Evolutionary conservation across 2,113 vertebrate genomes (phyloP).

Genomic region (Otolemur garnettii): DNA sequence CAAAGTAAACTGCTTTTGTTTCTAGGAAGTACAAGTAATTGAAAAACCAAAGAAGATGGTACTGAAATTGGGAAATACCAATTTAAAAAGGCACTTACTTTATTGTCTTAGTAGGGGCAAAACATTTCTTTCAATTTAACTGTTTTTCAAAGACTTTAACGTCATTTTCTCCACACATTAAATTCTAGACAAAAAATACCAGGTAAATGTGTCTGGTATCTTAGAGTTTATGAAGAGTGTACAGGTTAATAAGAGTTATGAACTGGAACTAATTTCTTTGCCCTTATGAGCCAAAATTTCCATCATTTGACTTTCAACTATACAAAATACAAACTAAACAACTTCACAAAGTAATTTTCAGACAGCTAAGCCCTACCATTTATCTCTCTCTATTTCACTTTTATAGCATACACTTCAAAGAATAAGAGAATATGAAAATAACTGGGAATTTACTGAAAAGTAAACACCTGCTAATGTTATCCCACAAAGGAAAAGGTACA

Average conservation of each 20-base stretch:
- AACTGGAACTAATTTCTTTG: constrained; percentile 73
- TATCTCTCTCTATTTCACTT: constrained; percentile 38
- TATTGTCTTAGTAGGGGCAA: constrained; percentile 42
- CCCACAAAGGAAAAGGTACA: neutral
- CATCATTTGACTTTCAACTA: constrained; percentile 74
- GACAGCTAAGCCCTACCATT: neutral
- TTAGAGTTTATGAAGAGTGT: constrained; percentile 63
- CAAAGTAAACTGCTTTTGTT: constrained; percentile 71
- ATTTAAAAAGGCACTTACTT: constrained; percentile 30
- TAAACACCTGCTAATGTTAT: neutral
- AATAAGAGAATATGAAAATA: neutral
- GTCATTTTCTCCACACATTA: constrained; percentile 24
- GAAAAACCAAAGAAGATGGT: constrained; percentile 34
- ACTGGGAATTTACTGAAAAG: neutral
- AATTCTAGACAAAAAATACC: constrained; percentile 75
- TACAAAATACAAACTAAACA: constrained; percentile 75
- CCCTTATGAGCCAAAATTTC: constrained; percentile 70
- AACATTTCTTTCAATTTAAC: constrained; percentile 18
- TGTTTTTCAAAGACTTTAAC: constrained; percentile 34
- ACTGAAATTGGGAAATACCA: neutral
- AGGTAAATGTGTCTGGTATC: constrained; percentile 72
- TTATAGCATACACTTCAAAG: constrained; percentile 38
- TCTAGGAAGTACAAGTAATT: constrained; percentile 61
- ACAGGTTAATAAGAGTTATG: constrained; percentile 75
- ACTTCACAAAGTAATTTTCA: constrained; percentile 65